Conservation (phyloP, 2,113 vertebrate genomes). For the Phainopepla nitens region DNA sequence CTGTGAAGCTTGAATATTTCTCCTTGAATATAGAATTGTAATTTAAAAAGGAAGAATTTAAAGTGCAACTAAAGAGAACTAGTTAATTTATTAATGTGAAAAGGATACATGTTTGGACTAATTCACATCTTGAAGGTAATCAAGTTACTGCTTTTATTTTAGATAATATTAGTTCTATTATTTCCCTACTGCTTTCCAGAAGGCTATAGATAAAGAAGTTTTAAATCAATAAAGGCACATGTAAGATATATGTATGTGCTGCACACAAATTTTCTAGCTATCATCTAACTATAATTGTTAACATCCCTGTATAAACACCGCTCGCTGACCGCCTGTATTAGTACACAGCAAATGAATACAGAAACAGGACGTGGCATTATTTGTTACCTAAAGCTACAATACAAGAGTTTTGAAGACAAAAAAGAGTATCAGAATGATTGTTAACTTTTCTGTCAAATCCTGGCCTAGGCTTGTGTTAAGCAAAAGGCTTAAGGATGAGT, state of each 20-base stretch:
- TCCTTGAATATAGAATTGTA: not conserved
- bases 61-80: not conserved
- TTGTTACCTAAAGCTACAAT: not conserved
- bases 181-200: not conserved
- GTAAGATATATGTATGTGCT: not conserved
- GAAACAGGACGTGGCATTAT: rapidly evolving
- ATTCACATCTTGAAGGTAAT: not conserved
- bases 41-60: not conserved
- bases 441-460: not conserved
- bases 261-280: not conserved
- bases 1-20: not conserved
- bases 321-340: not conserved
- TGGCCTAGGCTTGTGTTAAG: not conserved
- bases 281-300: not conserved
- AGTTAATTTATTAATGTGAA: not conserved
- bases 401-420: not conserved
- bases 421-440: not conserved
- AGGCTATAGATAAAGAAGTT: not conserved
- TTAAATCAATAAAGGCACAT: not conserved
- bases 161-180: not conserved
- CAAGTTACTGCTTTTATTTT: not conserved
- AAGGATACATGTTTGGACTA: not conserved
- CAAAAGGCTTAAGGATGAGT: not conserved
- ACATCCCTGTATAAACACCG: not conserved
- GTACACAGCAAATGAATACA: not conserved